These are phyloP conservation scores for Cranoglanis bouderius DNA, from an alignment of 2,113 vertebrate genomes.

Conservation along the genomic window DNA sequence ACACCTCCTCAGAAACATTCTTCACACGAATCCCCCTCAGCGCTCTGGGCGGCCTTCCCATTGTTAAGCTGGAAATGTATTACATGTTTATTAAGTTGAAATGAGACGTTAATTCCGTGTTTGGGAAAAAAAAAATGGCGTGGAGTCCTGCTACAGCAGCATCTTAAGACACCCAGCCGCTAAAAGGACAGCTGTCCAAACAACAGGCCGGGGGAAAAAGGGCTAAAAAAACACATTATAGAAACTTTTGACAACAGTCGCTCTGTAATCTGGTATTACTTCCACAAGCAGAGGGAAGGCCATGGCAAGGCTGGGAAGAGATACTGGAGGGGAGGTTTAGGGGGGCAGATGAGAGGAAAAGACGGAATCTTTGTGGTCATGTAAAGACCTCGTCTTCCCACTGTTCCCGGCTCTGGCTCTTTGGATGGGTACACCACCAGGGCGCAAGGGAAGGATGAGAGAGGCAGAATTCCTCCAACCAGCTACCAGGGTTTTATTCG, in stretches of 20 bases:
- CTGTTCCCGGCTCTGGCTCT: slow-evolving; percentile 63
- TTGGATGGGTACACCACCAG: slow-evolving; percentile 43
- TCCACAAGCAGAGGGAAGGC: slow-evolving; percentile 72
- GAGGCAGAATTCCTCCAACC: slow-evolving; percentile 57
- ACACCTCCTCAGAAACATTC: slow-evolving; percentile 37
- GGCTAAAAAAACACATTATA: slow-evolving; percentile 77
- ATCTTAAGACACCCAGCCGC: slow-evolving; percentile 67
- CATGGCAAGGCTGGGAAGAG: slow-evolving; percentile 62
- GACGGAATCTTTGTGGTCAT: slow-evolving; percentile 68
- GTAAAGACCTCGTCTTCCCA: slow-evolving; percentile 66
- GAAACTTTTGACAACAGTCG: slow-evolving; percentile 80
- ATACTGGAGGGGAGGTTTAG: background rate
- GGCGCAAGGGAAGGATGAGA: background rate
- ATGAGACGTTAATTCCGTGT: slow-evolving; percentile 70
- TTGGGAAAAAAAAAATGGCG: slow-evolving; percentile 49
- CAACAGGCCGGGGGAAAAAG: slow-evolving; percentile 61
- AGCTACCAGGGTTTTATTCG: slow-evolving; percentile 56
- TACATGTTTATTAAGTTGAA: slow-evolving; percentile 71
- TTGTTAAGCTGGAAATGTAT: slow-evolving; percentile 57
- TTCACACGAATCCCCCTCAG: slow-evolving; percentile 32
- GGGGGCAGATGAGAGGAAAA: slow-evolving; percentile 47
- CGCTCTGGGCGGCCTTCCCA: slow-evolving; percentile 38
- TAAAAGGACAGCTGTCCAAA: slow-evolving; percentile 78
- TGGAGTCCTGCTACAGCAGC: slow-evolving; percentile 66
- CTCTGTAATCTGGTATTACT: slow-evolving; percentile 81